phyloP scores from a whole-genome alignment of 2,888 invertebrate species.

The Brachypalpus laphriformis region DNA sequence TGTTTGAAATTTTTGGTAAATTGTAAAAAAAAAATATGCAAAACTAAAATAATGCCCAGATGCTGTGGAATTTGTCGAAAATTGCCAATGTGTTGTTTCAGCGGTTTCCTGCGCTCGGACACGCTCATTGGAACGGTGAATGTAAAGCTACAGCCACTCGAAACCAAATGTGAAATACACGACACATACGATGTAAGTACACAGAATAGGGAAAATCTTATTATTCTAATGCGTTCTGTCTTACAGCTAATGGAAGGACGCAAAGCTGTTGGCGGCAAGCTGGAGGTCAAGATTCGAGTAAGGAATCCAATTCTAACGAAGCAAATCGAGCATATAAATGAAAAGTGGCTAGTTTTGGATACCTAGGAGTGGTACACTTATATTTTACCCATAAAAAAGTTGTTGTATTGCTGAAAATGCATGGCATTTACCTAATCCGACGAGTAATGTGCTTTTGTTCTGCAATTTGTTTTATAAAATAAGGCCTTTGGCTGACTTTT shows the following conservation, averaged over 20 bases:
- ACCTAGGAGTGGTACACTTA: slow-evolving; percentile 75
- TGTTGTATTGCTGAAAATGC: slow-evolving; percentile 56
- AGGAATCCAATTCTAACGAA: slow-evolving; percentile 94
- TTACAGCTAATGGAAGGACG: slow-evolving; percentile 94
- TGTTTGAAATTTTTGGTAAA: slow-evolving; percentile 35
- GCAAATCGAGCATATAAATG: slow-evolving; percentile 93
- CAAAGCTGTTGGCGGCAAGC: slow-evolving; percentile 92
- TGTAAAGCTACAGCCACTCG: slow-evolving; percentile 94
- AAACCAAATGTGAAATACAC: slow-evolving; percentile 93
- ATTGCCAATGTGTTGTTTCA: slow-evolving; percentile 87
- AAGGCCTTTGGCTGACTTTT: slow-evolving; percentile 22
- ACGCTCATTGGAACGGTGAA: slow-evolving; percentile 91
- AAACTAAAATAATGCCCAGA: slow-evolving; percentile 71
- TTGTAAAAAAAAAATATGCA: slow-evolving; percentile 60
- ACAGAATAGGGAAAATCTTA: not conserved
- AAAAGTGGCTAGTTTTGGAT: slow-evolving; percentile 96
- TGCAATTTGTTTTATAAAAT: slow-evolving; percentile 42
- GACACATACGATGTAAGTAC: slow-evolving; percentile 95
- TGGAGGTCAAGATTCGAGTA: slow-evolving; percentile 94
- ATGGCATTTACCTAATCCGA: slow-evolving; percentile 56
- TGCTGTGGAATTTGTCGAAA: slow-evolving; percentile 82
- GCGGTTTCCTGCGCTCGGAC: slow-evolving; percentile 96
- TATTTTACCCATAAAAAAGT: not conserved
- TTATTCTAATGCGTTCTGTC: not conserved
- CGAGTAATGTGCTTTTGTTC: slow-evolving; percentile 24